phyloP scores from a whole-genome alignment of 2,113 vertebrate genomes.

The Triplophysa dalaica region DNA sequence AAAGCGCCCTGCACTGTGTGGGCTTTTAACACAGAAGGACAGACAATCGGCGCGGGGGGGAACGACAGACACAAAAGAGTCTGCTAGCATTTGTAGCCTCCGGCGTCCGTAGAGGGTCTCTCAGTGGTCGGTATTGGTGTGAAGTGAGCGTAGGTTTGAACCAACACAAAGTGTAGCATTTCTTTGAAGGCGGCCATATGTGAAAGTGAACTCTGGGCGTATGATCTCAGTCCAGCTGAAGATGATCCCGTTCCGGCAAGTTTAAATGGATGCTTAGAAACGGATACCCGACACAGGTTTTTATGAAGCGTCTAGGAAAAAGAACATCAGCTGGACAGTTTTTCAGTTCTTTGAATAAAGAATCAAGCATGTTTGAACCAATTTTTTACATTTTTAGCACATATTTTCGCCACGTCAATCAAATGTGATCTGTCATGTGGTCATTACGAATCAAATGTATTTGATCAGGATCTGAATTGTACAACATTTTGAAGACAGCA shows the following conservation, averaged over 20 bases:
- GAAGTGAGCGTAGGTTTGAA: conserved; percentile 65
- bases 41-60: conserved; percentile 69
- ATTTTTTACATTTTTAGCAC: too few relatives aligned
- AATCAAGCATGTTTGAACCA: too few relatives aligned
- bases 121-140: conserved; percentile 60
- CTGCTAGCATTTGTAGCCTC: conserved; percentile 66
- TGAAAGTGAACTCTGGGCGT: conserved; percentile 34
- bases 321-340: background rate
- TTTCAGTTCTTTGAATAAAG: too few relatives aligned
- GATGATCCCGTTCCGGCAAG: conserved; percentile 23
- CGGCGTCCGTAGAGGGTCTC: conserved; percentile 70
- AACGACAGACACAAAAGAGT: conserved; percentile 65
- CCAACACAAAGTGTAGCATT: conserved; percentile 77
- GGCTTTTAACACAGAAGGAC: conserved; percentile 78
- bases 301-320: conserved; percentile 45
- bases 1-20: conserved; percentile 72
- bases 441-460: too few relatives aligned
- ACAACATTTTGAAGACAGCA: too few relatives aligned
- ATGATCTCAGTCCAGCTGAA: conserved; percentile 40
- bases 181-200: conserved; percentile 72
- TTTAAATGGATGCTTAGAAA: conserved; percentile 22
- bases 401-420: too few relatives aligned
- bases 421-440: too few relatives aligned
- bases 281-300: conserved; percentile 55
- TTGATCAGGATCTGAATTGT: too few relatives aligned